Base-by-base conservation (phyloP, 1,140 invertebrate species). In the Cotesia chilonis region DNA sequence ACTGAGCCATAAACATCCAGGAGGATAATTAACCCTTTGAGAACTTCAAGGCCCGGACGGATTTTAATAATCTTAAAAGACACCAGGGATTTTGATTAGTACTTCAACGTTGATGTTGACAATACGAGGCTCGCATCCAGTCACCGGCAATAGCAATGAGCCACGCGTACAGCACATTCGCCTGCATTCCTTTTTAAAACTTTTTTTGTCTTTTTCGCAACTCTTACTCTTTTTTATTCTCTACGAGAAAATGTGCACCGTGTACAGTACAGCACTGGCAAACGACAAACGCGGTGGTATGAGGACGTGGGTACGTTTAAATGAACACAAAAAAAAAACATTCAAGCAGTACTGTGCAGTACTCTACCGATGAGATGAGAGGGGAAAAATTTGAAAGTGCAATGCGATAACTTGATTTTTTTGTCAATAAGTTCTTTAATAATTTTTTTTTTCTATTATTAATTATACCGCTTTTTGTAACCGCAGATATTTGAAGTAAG, bases 31-130 rank as follows among this genome's bases (percentile, higher is more conserved):
- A 87, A 85, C 85, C 84, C 84, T 86, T 86, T 86, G 84, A 84
- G 83, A 77, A 86, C 78, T 81, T 82, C 80, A 81, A 80, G 78
- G 83, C 82, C 80, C 78, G 81, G 79, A 82, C 76, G 82, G 75
- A 87, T 84, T 87, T 87, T 86, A 85, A 85, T 85, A 85, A 85
- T 85, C 84, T 85, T 85, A 85, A 86, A 84, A 84, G 85, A 84
- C 81, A 82, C 75, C 81, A 77, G 76, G 75, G 74, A 61, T 72
- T 73, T 75, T 83, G 81, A 84, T 84, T 84, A 84, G 79, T 82
- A 81, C 77, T 83, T 82, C 76, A 78, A 70, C 68, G 70, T 57
- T 74, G 68, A 75, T 73, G 75, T 76, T 77, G 78, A 82, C 82
- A 80, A 80, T 81, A 71, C 74, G 70, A 65, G 41, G 68, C 69